Base-by-base conservation (phyloP, 2,888 invertebrate species). In the Kryphioiulus occultus region DNA sequence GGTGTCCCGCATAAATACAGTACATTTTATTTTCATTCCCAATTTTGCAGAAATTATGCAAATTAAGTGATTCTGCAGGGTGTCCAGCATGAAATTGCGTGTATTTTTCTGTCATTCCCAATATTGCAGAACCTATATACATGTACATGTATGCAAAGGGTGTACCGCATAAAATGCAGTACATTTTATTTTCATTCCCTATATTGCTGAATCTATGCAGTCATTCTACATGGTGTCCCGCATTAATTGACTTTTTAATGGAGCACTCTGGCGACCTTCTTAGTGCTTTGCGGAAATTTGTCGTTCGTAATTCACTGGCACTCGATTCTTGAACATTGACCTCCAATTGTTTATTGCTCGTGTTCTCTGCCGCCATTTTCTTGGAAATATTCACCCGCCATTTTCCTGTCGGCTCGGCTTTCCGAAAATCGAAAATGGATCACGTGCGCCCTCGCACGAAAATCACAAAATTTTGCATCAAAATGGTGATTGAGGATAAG, bases 391-490 rank as follows among this genome's bases (percentile, higher is more conserved):
- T 10, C 5, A 0, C 68, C 4, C 26, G 2, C 68, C 7, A 44
- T 53, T 53, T 53, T n/a, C 68, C 26, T 68, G 68, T 68, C 68
- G 22, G 26, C 19, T 68, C 12, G 26, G 26, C n/a, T 26, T 68
- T 68, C 68, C 26, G 26, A 68, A 68, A 68, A 68, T 26, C 22
- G 68, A 68, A 68, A 68, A 26, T 68, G 68, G 68, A 68, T 68
- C 68, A 68, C 68, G 68, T 68, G 68, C 26, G 26, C 19, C 22
- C 68, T 68, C 68, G 68, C 68, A 68, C 68, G 68, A 68, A 59
- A 39, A 26, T 68, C 10, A 26, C n/a, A 0, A 53, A 3, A 19
- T 53, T 53, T 53, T 53, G 53, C 53, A 53, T 53, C 1, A n/a
- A 15, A 53, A n/a, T n/a, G n/a, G n/a, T 53, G n/a, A 53, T 53